These are phyloP conservation scores for Spodoptera exigua DNA, from an alignment of 2,888 invertebrate genomes.

Conservation along the genomic window DNA sequence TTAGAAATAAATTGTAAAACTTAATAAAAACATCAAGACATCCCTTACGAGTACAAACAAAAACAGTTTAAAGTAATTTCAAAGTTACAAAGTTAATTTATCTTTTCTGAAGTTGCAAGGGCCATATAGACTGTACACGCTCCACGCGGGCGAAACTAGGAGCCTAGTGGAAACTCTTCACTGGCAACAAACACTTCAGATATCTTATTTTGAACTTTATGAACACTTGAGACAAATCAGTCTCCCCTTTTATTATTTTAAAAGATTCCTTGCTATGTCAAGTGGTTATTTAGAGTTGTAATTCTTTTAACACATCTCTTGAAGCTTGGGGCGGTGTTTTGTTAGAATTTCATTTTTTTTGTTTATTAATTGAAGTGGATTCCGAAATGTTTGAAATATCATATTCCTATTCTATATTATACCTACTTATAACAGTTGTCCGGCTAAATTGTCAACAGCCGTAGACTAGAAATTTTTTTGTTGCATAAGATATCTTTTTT, in stretches of 20 bases:
- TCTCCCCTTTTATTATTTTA: conserved; percentile 24
- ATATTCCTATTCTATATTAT: too few species aligned
- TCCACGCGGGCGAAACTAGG: conserved; percentile 22
- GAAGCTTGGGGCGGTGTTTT: too few species aligned
- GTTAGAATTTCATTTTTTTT: too few species aligned
- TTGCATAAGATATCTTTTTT: too few species aligned
- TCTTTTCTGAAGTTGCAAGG: conserved; percentile 22
- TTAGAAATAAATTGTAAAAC: too few species aligned
- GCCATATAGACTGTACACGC: conserved; percentile 23
- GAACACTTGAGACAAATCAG: conserved; percentile 19
- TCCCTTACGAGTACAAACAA: conserved; percentile 1
- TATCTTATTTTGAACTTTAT: conserved; percentile 48
- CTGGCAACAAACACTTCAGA: conserved; percentile 9
- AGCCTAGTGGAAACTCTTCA: conserved; percentile 20
- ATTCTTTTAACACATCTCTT: conserved; percentile 5
- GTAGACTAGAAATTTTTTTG: too few species aligned
- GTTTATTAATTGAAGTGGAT: too few species aligned
- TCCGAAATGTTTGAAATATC: too few species aligned
- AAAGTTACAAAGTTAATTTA: conserved; percentile 19
- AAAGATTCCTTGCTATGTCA: conserved; percentile 11
- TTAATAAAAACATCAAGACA: too few species aligned
- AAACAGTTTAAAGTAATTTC: conserved; percentile 8
- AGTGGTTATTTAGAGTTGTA: conserved; percentile 25
- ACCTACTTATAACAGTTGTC: too few species aligned
- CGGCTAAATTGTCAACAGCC: too few species aligned